These are phyloP conservation scores for Drosophila cognata DNA, from an alignment of 2,888 invertebrate species.

Conservation along the genomic window DNA sequence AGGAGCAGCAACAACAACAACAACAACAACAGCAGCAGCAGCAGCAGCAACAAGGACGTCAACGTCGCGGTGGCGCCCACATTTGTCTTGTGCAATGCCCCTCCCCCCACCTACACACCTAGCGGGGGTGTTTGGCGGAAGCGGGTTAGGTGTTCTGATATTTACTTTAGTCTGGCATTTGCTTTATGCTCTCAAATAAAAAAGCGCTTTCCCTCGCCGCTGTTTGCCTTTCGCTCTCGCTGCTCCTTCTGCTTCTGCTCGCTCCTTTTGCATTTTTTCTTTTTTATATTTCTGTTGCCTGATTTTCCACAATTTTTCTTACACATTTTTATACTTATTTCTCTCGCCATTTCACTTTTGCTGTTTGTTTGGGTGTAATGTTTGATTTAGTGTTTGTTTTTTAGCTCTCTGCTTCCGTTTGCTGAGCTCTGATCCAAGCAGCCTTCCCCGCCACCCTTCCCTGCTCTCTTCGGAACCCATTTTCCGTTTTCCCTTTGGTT, in stretches of 20 bases:
- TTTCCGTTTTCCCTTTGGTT: slow-evolving; percentile 15
- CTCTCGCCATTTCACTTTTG: slow-evolving; percentile 61
- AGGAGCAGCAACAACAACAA: slow-evolving; percentile 41
- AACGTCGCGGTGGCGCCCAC: slow-evolving; percentile 74
- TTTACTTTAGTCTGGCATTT: slow-evolving; percentile 77
- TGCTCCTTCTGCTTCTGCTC: not conserved
- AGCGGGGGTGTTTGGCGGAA: not conserved
- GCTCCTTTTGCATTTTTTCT: slow-evolving; percentile 2
- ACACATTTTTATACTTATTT: slow-evolving; percentile 63
- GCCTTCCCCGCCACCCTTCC: not conserved
- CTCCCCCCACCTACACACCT: not conserved
- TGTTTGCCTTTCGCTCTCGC: slow-evolving; percentile 33
- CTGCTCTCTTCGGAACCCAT: not conserved
- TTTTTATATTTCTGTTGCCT: slow-evolving; percentile 11
- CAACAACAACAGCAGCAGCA: slow-evolving; percentile 4
- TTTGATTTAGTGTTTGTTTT: slow-evolving; percentile 79
- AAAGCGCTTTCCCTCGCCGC: slow-evolving; percentile 54
- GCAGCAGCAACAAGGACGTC: slow-evolving; percentile 1
- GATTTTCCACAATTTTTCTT: slow-evolving; percentile 57
- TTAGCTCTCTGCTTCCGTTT: slow-evolving; percentile 61
- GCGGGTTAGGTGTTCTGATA: slow-evolving; percentile 42
- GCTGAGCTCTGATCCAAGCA: slow-evolving; percentile 47
- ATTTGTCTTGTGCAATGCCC: slow-evolving; percentile 65
- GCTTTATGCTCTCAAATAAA: slow-evolving; percentile 68
- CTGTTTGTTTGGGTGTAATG: slow-evolving; percentile 65